Conservation (phyloP, 2,113 vertebrate genomes). For the Abramis brama region DNA sequence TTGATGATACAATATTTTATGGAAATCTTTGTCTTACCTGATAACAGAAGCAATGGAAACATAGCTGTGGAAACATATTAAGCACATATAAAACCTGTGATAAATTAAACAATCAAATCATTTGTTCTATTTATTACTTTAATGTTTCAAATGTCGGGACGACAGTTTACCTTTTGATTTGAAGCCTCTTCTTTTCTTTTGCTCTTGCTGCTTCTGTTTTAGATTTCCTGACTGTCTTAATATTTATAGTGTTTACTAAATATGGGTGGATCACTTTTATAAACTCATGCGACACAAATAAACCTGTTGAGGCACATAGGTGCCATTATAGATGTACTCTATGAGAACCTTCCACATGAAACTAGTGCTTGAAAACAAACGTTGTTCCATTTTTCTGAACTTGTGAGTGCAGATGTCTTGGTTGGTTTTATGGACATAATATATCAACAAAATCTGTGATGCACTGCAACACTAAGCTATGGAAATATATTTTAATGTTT, state of each 20-base stretch:
- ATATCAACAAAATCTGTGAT: not conserved
- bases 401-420: not conserved
- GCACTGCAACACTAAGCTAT: not conserved
- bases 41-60: not conserved
- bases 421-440: not conserved
- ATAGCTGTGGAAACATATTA: not conserved
- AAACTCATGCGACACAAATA: not conserved
- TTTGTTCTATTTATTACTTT: not conserved
- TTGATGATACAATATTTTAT: not conserved
- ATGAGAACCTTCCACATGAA: not conserved
- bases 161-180: not conserved
- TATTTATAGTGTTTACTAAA: not conserved
- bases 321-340: not conserved
- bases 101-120: not conserved
- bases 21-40: not conserved
- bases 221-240: not conserved
- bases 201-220: not conserved
- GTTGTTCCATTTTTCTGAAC: not conserved
- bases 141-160: not conserved
- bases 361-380: not conserved
- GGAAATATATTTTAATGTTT: not conserved
- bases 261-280: not conserved
- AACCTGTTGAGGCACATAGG: not conserved
- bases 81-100: not conserved
- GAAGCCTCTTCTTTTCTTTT: not conserved